Base-by-base conservation (phyloP, 2,113 vertebrate species). In the Cariama cristata region DNA sequence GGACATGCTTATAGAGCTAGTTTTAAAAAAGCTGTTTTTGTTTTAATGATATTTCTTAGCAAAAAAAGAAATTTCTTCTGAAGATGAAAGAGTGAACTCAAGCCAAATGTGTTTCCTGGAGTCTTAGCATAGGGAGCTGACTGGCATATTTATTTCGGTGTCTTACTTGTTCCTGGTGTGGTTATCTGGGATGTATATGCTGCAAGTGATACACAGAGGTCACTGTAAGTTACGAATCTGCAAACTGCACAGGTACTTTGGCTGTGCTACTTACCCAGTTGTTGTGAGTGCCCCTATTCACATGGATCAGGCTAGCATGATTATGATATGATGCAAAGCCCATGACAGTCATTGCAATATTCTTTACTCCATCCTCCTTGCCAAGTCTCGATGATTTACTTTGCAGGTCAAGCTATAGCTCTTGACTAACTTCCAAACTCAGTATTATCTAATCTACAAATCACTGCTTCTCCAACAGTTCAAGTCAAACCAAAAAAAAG, bases 391-490 rank as follows among this genome's bases (percentile, higher is more conserved):
- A 32, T 79, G 32, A 82, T 88, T 93, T 83, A 83, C 33, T 67
- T 90, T 79, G 27, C 79, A 80, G 20, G 60, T 71, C 76, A 79
- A 13, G 32, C n/a, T 84, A 69, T 26, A 77, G 63, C 10, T 93
- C 64, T 67, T 95, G 76, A 38, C 67, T 88, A n/a, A 42, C n/a
- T 94, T 95, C 59, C 42, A 74, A 71, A 44, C 13, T 77, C 19
- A 14, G 33, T 84, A 66, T 89, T 81, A 89, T 66, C 68, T 77
- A 77, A 84, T 77, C 49, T 84, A 71, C n/a, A 93, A 74, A 89
- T 87, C 1, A 1, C 45, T 87, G n/a, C 30, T 76, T 9, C 86
- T 75, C 62, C 63, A 90, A 80, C 14, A 53, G 33, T 64, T 90
- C 53, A 64, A 68, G 38, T 55, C 66, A 73, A 83, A 49, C 12